These are phyloP conservation scores for Heliothis peltigera DNA, from an alignment of 2,888 invertebrate genomes.

Conservation along the genomic window DNA sequence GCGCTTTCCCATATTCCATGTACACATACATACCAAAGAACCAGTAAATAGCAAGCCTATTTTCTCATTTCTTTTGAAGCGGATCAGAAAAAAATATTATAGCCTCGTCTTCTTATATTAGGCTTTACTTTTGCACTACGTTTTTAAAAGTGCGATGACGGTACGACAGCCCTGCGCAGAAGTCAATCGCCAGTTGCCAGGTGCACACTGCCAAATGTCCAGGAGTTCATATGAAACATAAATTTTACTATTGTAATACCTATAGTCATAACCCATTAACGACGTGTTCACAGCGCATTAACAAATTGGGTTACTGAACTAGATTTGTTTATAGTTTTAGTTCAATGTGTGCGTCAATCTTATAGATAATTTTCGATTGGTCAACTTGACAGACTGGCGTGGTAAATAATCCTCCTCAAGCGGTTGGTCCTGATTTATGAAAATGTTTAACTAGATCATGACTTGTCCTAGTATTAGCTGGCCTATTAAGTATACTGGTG, in stretches of 20 bases:
- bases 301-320: constrained; percentile 56
- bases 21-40: too few relatives aligned
- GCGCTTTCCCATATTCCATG: too few relatives aligned
- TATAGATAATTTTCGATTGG: background rate
- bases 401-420: background rate
- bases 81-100: too few relatives aligned
- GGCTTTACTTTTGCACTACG: constrained; percentile 1
- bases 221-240: constrained; percentile 56
- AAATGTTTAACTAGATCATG: too few relatives aligned
- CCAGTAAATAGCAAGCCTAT: too few relatives aligned
- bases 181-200: constrained; percentile 52
- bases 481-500: too few relatives aligned
- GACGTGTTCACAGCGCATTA: constrained; percentile 37
- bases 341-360: constrained; percentile 20
- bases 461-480: too few relatives aligned
- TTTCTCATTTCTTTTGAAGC: too few relatives aligned
- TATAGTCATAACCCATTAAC: constrained; percentile 55
- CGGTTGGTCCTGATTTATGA: background rate
- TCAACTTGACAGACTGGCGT: constrained; percentile 1
- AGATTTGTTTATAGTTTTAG: constrained; percentile 48
- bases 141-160: constrained; percentile 15
- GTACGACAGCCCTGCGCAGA: constrained; percentile 52
- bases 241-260: constrained; percentile 41
- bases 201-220: constrained; percentile 57
- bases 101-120: too few relatives aligned